Percentiles rank a stretch among this genome's conserved stretches.
These are phyloP conservation scores for Clunio marinus DNA, from an alignment of 2,888 invertebrate species.

Conservation along the genomic window DNA sequence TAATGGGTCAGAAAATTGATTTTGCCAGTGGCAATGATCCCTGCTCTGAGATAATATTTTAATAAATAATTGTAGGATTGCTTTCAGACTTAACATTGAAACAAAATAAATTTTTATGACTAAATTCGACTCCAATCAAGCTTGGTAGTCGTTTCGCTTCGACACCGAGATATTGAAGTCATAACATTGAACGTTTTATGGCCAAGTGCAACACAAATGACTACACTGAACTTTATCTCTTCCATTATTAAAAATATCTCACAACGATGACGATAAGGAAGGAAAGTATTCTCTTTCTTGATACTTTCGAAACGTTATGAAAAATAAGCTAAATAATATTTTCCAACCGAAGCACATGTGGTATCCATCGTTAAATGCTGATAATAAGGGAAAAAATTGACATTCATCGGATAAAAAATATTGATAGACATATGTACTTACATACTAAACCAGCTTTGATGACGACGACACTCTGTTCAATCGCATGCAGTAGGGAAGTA, in stretches of 20 bases:
- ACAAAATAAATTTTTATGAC: too few species aligned
- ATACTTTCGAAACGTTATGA: conserved; percentile 12
- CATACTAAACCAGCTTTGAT: too few species aligned
- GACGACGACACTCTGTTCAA: too few species aligned
- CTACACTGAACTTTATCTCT: conserved; percentile 3
- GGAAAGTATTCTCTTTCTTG: not conserved
- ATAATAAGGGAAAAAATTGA: conserved; percentile 25
- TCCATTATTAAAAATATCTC: not conserved
- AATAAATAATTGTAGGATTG: not conserved
- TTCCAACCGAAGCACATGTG: conserved; percentile 29
- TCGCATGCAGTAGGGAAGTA: too few species aligned
- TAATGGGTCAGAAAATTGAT: conserved; percentile 32
- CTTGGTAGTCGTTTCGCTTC: too few species aligned
- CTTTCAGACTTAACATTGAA: too few species aligned
- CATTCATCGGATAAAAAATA: conserved; percentile 25
- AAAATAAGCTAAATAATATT: conserved; percentile 31
- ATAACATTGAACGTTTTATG: too few species aligned
- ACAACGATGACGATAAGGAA: too few species aligned
- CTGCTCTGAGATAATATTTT: not conserved
- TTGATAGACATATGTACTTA: too few species aligned
- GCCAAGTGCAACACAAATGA: not conserved
- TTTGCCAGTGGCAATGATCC: conserved; percentile 24
- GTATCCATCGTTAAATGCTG: conserved; percentile 29
- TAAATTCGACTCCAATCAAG: too few species aligned
- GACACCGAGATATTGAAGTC: too few species aligned